Evolutionary conservation across 2,888 invertebrate species (phyloP).

Genomic region (Pheosia tremula): DNA sequence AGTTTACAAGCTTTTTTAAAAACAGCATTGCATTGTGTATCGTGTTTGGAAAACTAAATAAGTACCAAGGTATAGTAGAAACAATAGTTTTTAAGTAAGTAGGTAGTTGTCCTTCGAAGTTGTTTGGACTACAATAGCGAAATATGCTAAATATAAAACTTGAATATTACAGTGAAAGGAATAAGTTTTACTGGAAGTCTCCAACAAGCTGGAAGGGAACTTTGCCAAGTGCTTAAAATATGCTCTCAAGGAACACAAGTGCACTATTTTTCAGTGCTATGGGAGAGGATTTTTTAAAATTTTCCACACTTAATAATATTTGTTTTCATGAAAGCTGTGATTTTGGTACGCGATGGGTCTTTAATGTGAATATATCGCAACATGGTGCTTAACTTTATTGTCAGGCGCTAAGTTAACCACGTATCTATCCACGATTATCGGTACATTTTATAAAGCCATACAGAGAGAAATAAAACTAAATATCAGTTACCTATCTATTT

Average conservation of each 20-base stretch:
- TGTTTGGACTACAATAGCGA: neutral
- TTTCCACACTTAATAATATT: neutral
- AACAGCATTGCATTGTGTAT: too few relatives aligned
- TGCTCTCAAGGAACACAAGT: neutral
- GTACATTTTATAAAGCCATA: too few relatives aligned
- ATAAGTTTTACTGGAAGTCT: neutral
- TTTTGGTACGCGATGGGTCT: neutral
- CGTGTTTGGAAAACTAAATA: too few relatives aligned
- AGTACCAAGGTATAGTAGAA: too few relatives aligned
- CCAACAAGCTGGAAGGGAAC: slow-evolving; percentile 1
- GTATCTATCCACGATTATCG: too few relatives aligned
- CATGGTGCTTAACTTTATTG: neutral
- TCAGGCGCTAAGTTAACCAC: neutral
- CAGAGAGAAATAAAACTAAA: too few relatives aligned
- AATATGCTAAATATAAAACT: neutral
- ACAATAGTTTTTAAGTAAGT: neutral
- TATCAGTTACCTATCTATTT: too few relatives aligned
- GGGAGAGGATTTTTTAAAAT: neutral
- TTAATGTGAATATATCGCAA: neutral
- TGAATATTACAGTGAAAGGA: neutral
- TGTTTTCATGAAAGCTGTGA: neutral
- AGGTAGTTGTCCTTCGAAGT: neutral
- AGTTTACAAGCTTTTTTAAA: too few relatives aligned
- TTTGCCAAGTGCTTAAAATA: neutral
- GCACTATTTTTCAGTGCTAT: neutral